Conservation (phyloP, 2,113 vertebrate genomes). For the Triplophysa tibetana region DNA sequence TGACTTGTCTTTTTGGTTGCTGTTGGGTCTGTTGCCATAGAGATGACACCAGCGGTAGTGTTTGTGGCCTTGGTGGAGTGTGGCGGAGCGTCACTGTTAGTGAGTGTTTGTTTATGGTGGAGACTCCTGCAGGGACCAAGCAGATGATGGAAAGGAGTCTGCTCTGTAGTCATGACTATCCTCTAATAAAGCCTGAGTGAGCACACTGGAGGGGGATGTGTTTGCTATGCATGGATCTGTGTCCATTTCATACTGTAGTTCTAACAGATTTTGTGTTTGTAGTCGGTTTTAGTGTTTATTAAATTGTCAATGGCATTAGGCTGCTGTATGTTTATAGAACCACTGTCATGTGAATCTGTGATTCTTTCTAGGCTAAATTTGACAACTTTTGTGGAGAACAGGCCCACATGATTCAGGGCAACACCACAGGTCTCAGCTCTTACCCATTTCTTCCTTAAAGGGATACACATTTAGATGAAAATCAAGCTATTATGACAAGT, state of each 20-base stretch:
- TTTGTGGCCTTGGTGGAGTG: not conserved
- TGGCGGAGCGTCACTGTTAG: slow-evolving; percentile 13
- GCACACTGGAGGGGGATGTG: not conserved
- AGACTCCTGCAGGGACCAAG: slow-evolving; percentile 21
- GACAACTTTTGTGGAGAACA: not conserved
- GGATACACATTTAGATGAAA: no score
- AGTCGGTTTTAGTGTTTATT: no score
- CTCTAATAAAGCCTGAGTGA: slow-evolving; percentile 8
- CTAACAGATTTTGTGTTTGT: not conserved
- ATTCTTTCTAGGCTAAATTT: not conserved
- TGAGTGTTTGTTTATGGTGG: slow-evolving; percentile 26
- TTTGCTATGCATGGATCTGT: not conserved
- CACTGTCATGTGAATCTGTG: not conserved
- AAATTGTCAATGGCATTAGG: not conserved
- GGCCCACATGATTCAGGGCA: not conserved
- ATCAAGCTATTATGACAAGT: no score
- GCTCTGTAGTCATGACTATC: not conserved
- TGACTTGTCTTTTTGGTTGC: not conserved
- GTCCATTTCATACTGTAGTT: not conserved
- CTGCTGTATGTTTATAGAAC: not conserved
- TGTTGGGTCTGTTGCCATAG: slow-evolving; percentile 38
- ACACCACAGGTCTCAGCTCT: not conserved
- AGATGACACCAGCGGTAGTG: not conserved
- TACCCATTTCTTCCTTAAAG: no score
- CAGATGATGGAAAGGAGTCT: not conserved